These are phyloP conservation scores for Clinocottus analis DNA, from an alignment of 2,113 vertebrate genomes.

Conservation along the genomic window DNA sequence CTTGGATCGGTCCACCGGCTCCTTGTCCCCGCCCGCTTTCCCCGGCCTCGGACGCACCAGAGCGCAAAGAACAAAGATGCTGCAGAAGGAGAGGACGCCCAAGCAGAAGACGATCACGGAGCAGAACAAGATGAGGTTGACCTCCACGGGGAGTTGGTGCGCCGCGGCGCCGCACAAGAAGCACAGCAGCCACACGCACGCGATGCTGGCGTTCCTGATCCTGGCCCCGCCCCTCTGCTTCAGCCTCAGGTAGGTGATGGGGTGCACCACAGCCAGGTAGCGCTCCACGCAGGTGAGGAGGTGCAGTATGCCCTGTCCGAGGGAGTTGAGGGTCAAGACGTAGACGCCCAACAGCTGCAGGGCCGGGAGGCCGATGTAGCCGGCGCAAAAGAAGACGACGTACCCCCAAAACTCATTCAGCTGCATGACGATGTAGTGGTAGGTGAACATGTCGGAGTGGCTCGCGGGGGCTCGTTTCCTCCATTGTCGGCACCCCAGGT, in stretches of 20 bases:
- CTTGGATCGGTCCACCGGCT: constrained; percentile 2
- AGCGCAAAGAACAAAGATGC: constrained; percentile 16
- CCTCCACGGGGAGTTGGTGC: rapidly evolving
- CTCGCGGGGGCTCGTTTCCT: background rate
- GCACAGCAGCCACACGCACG: background rate
- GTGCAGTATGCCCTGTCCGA: constrained; percentile 9
- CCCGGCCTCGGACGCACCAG: constrained; percentile 29
- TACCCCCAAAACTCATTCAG: background rate
- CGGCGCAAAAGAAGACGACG: rapidly evolving
- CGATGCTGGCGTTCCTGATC: constrained; percentile 7
- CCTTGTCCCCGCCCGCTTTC: background rate
- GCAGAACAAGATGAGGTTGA: background rate
- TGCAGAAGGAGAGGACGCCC: constrained; percentile 6
- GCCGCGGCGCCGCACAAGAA: too few relatives aligned
- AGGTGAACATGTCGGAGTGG: background rate
- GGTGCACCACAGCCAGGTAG: constrained; percentile 23
- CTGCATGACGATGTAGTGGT: background rate
- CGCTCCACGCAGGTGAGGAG: constrained; percentile 40
- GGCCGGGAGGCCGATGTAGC: rapidly evolving
- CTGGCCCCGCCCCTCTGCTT: background rate
- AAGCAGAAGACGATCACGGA: background rate
- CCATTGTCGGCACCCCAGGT: background rate
- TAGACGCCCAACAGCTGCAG: rapidly evolving
- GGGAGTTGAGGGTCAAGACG: background rate
- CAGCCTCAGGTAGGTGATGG: constrained; percentile 21